Evolutionary conservation across 23 tunicate species (phyloP), one percentile per base, ranked within the genome.

Genomic region (Corella eumyota): DNA sequence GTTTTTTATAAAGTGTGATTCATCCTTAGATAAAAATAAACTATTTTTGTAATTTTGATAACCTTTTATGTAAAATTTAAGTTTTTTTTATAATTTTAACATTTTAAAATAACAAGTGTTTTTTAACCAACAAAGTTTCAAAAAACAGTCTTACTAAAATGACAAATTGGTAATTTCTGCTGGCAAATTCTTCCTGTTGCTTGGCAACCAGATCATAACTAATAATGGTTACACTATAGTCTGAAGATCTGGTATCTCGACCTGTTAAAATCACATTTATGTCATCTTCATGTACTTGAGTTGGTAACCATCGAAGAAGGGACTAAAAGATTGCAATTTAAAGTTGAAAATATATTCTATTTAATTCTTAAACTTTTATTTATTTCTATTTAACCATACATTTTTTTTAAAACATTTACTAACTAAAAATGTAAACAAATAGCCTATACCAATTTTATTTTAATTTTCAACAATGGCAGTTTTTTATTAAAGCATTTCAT

Each of bases 1-100:
- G 54, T 79, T 76, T 56, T 85, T 85, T 62, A 85, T 85, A 30
- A 76, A 85, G 48, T 85, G 95, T 20, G 85, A 76, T 64, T 85
- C 95, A 34, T 85, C 95, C 85, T 76, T 28, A 38, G 49, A 65
- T n/a, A 58, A 30, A 34, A 56, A 32, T 5, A 58, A 28, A 13
- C 6, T 58, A 21, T 28, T n/a, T 19, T 19, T 5, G n/a, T 53
- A 19, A 6, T 17, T 53, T 22, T 53, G 23, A 22, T 11, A 19
- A 53, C 59, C 15, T 9, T 40, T 11, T 9, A 40, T 15, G 15
- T 11, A 15, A 40, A 40, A 9, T 15, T 40, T 40, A 40, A 40
- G 48, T 40, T 40, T 40, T 15, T 40, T 9, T 40, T 11, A 40
- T 15, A 40, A 9, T 9, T 40, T 40, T 40, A 9, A 9, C 48